Conservation (phyloP, 2,888 invertebrate species). For the Baronia brevicornis region DNA sequence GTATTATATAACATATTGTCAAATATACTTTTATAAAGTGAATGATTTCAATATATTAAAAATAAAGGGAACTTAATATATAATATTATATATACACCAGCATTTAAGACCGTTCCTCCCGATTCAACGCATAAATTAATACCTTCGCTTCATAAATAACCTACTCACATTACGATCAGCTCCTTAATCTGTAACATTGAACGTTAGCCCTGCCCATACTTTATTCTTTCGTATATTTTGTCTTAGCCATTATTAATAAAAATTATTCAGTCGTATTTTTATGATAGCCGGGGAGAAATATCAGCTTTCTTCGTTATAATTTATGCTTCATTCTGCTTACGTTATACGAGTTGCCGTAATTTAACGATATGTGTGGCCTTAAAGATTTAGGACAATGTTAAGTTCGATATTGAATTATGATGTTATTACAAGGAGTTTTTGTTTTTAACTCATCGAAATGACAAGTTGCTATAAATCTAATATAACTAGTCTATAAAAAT, state of each 20-base stretch:
- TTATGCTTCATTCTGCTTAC: conserved; percentile 45
- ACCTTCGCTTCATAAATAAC: conserved; percentile 52
- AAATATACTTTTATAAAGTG: too few relatives aligned
- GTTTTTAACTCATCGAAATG: too few relatives aligned
- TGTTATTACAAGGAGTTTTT: too few relatives aligned
- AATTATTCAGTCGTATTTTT: conserved; percentile 49
- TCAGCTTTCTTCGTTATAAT: conserved; percentile 52
- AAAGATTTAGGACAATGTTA: conserved; percentile 19
- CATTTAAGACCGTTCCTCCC: too few relatives aligned
- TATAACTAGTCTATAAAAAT: too few relatives aligned
- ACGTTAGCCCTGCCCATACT: conserved; percentile 7
- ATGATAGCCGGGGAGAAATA: conserved; percentile 42
- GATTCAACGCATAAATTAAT: conserved; percentile 48
- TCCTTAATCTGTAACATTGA: conserved; percentile 32
- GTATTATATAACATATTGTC: too few relatives aligned
- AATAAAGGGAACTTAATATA: too few relatives aligned
- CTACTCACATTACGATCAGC: conserved; percentile 41
- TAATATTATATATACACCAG: too few relatives aligned
- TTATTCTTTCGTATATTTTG: conserved; percentile 38
- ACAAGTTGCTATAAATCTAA: too few relatives aligned
- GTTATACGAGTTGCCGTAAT: conserved; percentile 40
- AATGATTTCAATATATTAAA: too few relatives aligned
- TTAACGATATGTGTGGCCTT: conserved; percentile 53
- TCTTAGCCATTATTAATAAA: conserved; percentile 55
- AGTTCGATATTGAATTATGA: too few relatives aligned